phyloP scores from a whole-genome alignment of 2,888 invertebrate species.

The Helleia helle region DNA sequence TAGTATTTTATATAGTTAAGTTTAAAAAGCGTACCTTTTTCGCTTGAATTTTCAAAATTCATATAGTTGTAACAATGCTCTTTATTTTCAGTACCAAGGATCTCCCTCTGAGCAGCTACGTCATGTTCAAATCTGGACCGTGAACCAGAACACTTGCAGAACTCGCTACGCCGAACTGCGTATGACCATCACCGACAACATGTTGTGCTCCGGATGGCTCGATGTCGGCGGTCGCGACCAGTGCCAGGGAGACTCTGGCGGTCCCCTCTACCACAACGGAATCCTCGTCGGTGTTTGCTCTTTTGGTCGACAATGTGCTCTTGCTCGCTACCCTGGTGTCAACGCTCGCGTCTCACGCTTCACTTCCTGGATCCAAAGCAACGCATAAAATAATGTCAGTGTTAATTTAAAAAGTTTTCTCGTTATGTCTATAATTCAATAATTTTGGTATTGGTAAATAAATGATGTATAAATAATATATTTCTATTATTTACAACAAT shows the following conservation, averaged over 20 bases:
- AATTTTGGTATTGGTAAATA: too few relatives aligned
- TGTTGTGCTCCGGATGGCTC: constrained; percentile 40
- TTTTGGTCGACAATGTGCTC: constrained; percentile 31
- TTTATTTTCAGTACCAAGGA: constrained; percentile 32
- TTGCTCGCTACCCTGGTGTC: constrained; percentile 32
- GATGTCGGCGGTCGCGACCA: constrained; percentile 34
- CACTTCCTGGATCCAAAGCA: constrained; percentile 31
- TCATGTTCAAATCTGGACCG: neutral
- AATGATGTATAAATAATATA: too few relatives aligned
- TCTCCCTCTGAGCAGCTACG: constrained; percentile 12
- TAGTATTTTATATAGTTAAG: too few relatives aligned
- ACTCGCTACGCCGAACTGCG: constrained; percentile 22
- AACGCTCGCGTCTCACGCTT: constrained; percentile 31
- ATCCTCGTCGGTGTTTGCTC: constrained; percentile 35
- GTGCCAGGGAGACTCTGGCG: constrained; percentile 41
- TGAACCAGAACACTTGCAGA: constrained; percentile 27
- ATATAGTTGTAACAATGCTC: too few relatives aligned
- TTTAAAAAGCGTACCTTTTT: too few relatives aligned
- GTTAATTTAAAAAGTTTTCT: too few relatives aligned
- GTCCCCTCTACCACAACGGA: constrained; percentile 34
- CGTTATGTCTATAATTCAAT: too few relatives aligned
- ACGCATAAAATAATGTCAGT: constrained; percentile 22
- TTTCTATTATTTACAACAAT: too few relatives aligned
- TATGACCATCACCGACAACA: constrained; percentile 29
- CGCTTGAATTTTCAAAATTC: too few relatives aligned